Percentiles rank a stretch among this genome's conserved stretches.
phyloP scores from a whole-genome alignment of 64 coral and sea anemone species.

The Dendronephthya gigantea region DNA sequence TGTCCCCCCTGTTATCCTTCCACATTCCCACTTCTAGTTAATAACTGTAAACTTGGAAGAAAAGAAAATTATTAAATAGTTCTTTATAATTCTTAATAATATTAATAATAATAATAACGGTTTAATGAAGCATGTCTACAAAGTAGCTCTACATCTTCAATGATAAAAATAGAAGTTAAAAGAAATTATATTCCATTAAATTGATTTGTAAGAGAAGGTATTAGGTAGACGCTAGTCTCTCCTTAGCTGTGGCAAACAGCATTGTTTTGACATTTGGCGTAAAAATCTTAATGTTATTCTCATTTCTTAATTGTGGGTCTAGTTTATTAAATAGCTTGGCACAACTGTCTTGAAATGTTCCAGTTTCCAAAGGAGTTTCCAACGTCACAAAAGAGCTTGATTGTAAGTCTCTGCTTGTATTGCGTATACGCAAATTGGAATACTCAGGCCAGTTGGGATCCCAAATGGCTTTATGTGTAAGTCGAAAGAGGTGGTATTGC shows the following conservation, averaged over 20 bases:
- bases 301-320: background rate
- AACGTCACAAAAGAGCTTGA: background rate
- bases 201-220: background rate
- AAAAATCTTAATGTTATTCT: background rate
- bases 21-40: too few species aligned
- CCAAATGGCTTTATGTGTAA: slow-evolving; percentile 1
- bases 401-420: background rate
- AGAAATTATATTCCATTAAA: background rate
- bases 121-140: slow-evolving; percentile 1
- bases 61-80: too few species aligned
- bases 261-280: background rate
- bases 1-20: too few species aligned
- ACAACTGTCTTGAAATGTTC: background rate
- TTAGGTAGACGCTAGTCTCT: background rate
- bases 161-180: background rate
- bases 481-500: background rate
- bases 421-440: background rate
- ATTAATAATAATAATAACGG: background rate
- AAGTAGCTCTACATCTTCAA: background rate
- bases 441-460: slow-evolving; percentile 9
- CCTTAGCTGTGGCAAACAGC: background rate
- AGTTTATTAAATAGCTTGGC: background rate
- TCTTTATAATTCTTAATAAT: too few species aligned
- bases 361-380: background rate
- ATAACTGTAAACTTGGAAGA: too few species aligned